Conservation (phyloP, 2,888 invertebrate species). For the Acanthoscelides obtectus region DNA sequence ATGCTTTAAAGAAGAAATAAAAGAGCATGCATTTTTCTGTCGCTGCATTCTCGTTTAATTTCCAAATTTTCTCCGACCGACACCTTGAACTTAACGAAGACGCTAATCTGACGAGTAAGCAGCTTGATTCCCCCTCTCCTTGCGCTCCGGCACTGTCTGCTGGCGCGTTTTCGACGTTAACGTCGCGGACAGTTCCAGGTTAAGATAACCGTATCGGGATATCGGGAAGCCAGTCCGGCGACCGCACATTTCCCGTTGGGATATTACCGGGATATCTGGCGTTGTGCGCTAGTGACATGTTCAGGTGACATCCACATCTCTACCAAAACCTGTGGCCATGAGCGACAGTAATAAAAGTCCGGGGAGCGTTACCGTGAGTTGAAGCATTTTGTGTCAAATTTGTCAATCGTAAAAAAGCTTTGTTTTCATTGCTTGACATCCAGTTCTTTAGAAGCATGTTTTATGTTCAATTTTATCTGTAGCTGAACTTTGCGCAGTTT, state of each 20-base stretch:
- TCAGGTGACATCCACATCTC: background rate
- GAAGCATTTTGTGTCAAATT: background rate
- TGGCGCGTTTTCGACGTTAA: background rate
- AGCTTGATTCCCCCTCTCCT: background rate
- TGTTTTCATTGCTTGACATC: no score
- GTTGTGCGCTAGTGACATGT: background rate
- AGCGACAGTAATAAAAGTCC: slow-evolving; percentile 24
- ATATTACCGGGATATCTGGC: background rate
- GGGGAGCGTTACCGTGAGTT: slow-evolving; percentile 9
- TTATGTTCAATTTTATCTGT: no score
- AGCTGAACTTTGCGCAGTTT: no score
- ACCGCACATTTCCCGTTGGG: background rate
- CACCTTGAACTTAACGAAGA: no score
- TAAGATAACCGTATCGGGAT: slow-evolving; percentile 4
- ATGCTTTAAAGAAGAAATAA: no score
- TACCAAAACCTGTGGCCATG: slow-evolving; percentile 10
- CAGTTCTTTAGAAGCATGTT: no score
- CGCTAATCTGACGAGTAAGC: background rate
- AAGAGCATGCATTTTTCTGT: no score
- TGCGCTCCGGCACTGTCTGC: background rate
- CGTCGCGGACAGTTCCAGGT: slow-evolving; percentile 8
- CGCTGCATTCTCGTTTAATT: no score
- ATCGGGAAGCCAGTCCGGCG: background rate
- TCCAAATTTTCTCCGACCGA: no score
- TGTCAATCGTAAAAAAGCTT: background rate